Evolutionary conservation across 1,140 invertebrate genomes (phyloP), one percentile per base, ranked within the genome.

Genomic region (Halyomorpha halys): DNA sequence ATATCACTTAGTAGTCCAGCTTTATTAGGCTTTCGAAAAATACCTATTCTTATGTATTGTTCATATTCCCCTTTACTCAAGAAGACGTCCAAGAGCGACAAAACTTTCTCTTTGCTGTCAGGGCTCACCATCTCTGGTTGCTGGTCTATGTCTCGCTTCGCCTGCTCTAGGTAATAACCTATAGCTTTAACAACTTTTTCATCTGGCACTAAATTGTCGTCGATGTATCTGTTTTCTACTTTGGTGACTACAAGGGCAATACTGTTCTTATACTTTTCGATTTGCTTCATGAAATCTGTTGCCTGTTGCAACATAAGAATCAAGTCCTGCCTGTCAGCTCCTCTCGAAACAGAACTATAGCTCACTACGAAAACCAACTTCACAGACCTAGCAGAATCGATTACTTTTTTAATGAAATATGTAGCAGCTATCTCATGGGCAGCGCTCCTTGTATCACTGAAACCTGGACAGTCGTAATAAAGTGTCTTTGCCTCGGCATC

Each of bases 401-500:
- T 44, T 3, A 70, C 49, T 25, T 64, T 66, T 44, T 66, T 69
- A 3, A 69, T 67, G 47, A 69, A 70, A 60, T 64, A 70, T 9
- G 66, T 59, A 6, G 51, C 60, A 6, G 66, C 64, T 15, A 71
- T 69, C 21, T 71, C 70, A 25, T 60, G 53, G 27, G 44, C 59
- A 16, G 64, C 25, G n/a, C 34, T 53, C 0, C 70, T 51, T 2
- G 66, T 69, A 60, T 71, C 70, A 18, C 59, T 61, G 64, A 71
- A 71, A 18, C 70, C 70, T 2, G 70, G 70, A 25, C 60, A 64
- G 59, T 71, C 70, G 45, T 68, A 69, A 39, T 67, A 66, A 21
- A 34, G 25, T 27, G 34, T 45, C 0, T 56, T 64, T 2, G 44
- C 65, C 4, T 59, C 39, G 2, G 0, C 16, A 44, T 68, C 61